Evolutionary conservation across 1,140 invertebrate species (phyloP), one percentile per base, ranked within the genome.

Genomic region (Drepana arcuata): DNA sequence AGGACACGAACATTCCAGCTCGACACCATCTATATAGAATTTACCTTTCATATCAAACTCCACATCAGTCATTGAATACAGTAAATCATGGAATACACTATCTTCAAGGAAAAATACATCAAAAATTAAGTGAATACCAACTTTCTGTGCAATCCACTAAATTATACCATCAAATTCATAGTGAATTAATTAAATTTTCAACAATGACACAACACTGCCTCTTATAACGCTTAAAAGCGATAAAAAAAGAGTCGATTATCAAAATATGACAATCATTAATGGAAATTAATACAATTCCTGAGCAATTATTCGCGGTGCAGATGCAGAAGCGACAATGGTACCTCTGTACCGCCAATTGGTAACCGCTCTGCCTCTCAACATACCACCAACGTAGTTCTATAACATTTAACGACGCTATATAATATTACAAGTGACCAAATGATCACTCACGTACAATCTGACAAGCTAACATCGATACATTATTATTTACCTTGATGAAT

Each of bases 121-220:
- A 81, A 81, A 81, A 81, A 77, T 79, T 51, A 77, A 71, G 77
- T 81, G 77, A 77, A 81, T 60, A 79, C 69, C 73, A 81, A 79
- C 77, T 64, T 81, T 81, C 77, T 75, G 77, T 81, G 77, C 77
- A 79, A 57, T 77, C 63, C 72, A 71, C 61, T 75, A 75, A 77
- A n/a, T n/a, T n/a, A n/a, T n/a, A n/a, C n/a, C n/a, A n/a, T n/a
- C n/a, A n/a, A 49, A 72, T 66, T 72, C 71, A 62, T 56, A 70
- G 65, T 63, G 70, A 70, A 63, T 66, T 31, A 70, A 71, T 68
- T 51, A 65, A 74, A 68, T 74, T 74, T 25, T 29, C 60, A 80
- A 80, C 75, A 80, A 78, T 71, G 64, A 66, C 55, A 68, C 53
- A 70, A 69, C 66, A 64, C 61, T 69, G 65, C 63, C 50, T 47